phyloP scores from a whole-genome alignment of 2,113 vertebrate genomes.

The Phasianus colchicus region DNA sequence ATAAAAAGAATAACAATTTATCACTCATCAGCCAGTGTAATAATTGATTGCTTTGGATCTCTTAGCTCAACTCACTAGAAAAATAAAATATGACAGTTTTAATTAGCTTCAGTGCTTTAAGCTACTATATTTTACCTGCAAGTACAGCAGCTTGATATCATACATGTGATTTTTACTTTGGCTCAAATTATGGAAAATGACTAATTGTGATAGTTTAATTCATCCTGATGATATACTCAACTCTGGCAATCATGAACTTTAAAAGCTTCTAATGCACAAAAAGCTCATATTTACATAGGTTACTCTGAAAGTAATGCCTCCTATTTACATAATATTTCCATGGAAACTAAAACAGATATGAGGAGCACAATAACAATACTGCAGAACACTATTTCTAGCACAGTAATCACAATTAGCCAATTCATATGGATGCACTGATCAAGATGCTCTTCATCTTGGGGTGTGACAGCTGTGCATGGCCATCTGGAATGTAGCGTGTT shows the following conservation, averaged over 20 bases:
- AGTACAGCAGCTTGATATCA: background rate
- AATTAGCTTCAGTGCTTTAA: background rate
- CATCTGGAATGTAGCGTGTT: no score
- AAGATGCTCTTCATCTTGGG: no score
- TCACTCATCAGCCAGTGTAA: background rate
- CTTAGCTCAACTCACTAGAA: background rate
- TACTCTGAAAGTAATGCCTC: no score
- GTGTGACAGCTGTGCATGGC: no score
- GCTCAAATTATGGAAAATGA: background rate
- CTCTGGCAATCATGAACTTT: background rate
- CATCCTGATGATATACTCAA: background rate
- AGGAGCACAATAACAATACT: no score
- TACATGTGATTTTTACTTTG: background rate
- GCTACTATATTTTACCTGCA: background rate
- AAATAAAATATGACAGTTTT: background rate
- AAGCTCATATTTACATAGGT: background rate
- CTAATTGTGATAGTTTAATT: background rate
- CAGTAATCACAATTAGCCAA: no score
- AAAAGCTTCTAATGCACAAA: background rate
- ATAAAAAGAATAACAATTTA: background rate
- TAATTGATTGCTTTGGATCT: background rate
- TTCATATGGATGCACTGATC: no score
- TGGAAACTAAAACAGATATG: no score
- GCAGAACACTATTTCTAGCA: no score
- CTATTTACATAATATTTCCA: no score